phyloP scores from a whole-genome alignment of 2,888 invertebrate genomes.

The Halictus ligatus region DNA sequence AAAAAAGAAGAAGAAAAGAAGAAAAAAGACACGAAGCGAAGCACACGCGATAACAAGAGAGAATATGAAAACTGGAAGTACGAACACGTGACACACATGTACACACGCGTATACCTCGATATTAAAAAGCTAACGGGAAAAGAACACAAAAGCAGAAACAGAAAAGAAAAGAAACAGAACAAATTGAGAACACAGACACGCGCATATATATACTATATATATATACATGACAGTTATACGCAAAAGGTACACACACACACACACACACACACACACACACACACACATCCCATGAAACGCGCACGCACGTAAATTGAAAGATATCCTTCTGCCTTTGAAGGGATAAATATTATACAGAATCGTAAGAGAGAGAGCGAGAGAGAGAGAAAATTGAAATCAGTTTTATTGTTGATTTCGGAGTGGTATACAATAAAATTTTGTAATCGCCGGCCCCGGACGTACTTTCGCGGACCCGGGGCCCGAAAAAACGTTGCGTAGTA shows the following conservation, averaged over 20 bases:
- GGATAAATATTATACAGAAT: conserved; percentile 66
- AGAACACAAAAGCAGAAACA: not conserved
- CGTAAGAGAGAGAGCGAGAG: conserved; percentile 43
- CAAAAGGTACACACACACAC: not conserved
- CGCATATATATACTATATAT: conserved; percentile 29
- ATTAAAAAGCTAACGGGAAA: not conserved
- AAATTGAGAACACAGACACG: conserved; percentile 11
- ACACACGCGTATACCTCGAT: conserved; percentile 35
- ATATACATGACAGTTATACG: conserved; percentile 13
- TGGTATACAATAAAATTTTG: conserved; percentile 81
- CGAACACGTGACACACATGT: conserved; percentile 9
- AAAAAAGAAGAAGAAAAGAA: not conserved
- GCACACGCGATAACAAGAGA: conserved; percentile 34
- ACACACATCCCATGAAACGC: conserved; percentile 29
- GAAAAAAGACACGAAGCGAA: conserved; percentile 21
- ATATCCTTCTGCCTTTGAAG: conserved; percentile 69
- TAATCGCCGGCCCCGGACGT: conserved; percentile 76
- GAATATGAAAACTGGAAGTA: conserved; percentile 18
- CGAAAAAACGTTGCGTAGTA: conserved; percentile 81
- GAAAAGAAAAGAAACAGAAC: not conserved
- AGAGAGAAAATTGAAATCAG: conserved; percentile 71
- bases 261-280: not conserved
- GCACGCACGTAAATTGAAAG: conserved; percentile 43
- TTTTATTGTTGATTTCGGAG: conserved; percentile 81
- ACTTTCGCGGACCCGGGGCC: conserved; percentile 76